Conservation (phyloP, 2,113 vertebrate genomes). For the Gavialis gangeticus region DNA sequence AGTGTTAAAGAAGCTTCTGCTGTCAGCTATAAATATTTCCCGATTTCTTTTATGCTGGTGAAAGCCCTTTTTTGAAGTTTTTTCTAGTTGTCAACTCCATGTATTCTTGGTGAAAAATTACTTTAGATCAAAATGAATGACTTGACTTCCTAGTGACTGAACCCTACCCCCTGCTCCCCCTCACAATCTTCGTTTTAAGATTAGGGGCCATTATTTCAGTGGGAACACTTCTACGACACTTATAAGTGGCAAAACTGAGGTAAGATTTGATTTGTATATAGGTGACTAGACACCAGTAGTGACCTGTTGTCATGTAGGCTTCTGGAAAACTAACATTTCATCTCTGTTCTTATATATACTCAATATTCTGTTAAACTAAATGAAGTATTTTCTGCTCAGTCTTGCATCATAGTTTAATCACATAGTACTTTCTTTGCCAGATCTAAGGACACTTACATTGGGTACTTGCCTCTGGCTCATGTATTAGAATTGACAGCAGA, state of each 20-base stretch:
- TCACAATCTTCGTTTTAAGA: background rate
- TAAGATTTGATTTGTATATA: background rate
- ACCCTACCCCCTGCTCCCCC: background rate
- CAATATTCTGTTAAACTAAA: background rate
- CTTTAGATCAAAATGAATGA: background rate
- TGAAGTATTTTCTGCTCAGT: background rate
- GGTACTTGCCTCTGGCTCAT: slow-evolving; percentile 95
- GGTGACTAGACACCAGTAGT: background rate
- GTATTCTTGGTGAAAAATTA: too few relatives aligned
- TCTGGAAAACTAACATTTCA: background rate
- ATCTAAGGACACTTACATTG: slow-evolving; percentile 92
- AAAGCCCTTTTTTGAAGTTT: background rate
- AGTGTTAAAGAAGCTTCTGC: background rate
- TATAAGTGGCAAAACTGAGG: background rate
- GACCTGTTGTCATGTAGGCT: background rate
- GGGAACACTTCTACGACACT: too few relatives aligned
- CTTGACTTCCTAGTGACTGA: background rate
- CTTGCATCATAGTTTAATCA: background rate
- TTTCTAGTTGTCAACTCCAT: background rate
- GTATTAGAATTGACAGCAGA: slow-evolving; percentile 97
- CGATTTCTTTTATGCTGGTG: background rate
- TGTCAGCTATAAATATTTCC: background rate
- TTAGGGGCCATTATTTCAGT: background rate
- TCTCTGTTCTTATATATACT: background rate
- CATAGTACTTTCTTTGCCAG: slow-evolving; percentile 72